These are phyloP conservation scores for Eupelmus urozonus DNA, from an alignment of 2,888 invertebrate genomes.

Conservation along the genomic window DNA sequence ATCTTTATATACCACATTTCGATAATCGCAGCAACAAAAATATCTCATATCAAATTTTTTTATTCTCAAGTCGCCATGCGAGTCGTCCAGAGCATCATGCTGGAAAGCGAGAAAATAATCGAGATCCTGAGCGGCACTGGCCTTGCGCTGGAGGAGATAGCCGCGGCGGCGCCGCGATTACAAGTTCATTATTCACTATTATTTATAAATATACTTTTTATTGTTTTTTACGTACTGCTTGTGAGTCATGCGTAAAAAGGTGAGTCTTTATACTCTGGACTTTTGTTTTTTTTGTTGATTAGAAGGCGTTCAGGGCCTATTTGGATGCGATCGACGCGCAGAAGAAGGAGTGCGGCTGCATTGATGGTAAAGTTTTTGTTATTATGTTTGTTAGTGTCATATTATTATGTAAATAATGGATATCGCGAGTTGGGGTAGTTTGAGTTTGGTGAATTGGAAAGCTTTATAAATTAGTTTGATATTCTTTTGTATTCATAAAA, in stretches of 20 bases:
- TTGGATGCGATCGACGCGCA: slow-evolving; percentile 66
- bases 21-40: not conserved
- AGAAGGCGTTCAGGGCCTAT: slow-evolving; percentile 70
- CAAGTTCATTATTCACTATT: slow-evolving; percentile 59
- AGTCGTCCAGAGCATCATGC: slow-evolving; percentile 69
- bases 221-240: slow-evolving; percentile 2
- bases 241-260: not conserved
- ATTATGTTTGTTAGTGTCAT: no score
- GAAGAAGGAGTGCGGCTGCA: slow-evolving; percentile 54
- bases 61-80: slow-evolving; percentile 68
- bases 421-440: no score
- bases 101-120: slow-evolving; percentile 69
- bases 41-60: slow-evolving; percentile 4
- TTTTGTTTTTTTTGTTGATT: slow-evolving; percentile 24
- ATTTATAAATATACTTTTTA: slow-evolving; percentile 10
- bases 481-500: no score
- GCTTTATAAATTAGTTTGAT: no score
- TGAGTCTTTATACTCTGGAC: no score
- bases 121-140: slow-evolving; percentile 68
- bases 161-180: slow-evolving; percentile 68
- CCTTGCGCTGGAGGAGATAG: slow-evolving; percentile 69
- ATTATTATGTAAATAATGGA: no score
- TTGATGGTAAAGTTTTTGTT: slow-evolving; percentile 24
- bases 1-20: not conserved
- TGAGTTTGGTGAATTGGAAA: no score